phyloP scores from a whole-genome alignment of 2,113 vertebrate species.

The Caretta caretta region DNA sequence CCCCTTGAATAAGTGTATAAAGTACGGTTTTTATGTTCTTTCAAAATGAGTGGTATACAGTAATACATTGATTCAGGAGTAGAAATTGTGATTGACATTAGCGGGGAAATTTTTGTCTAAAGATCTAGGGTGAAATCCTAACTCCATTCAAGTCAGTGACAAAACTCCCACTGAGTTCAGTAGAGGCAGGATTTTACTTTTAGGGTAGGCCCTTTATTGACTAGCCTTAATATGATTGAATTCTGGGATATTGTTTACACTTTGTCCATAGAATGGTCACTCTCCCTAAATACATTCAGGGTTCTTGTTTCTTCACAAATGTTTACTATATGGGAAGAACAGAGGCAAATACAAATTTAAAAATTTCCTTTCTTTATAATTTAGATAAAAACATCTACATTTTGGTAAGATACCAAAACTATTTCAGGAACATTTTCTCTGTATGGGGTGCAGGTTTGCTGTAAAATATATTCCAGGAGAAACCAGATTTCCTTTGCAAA shows the following conservation, averaged over 20 bases:
- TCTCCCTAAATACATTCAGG: not conserved
- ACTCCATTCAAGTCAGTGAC: not conserved
- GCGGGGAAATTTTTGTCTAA: slow-evolving; percentile 17
- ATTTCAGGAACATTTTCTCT: not conserved
- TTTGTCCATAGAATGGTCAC: rapidly evolving
- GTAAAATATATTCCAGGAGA: not conserved
- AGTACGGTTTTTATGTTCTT: not conserved
- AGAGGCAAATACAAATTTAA: not conserved
- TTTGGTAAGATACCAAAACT: not conserved
- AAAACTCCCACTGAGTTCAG: not conserved
- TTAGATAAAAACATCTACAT: not conserved
- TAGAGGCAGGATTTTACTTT: rapidly evolving
- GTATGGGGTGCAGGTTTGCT: not conserved
- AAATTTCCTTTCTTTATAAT: rapidly evolving
- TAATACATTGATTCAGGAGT: rapidly evolving
- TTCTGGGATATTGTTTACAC: rapidly evolving
- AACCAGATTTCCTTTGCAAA: not conserved
- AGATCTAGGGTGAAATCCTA: not conserved
- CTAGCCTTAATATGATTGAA: rapidly evolving
- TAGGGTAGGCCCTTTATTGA: rapidly evolving
- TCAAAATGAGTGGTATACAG: not conserved
- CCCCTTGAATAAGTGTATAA: not conserved
- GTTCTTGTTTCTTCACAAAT: not conserved
- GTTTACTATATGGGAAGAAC: no score
- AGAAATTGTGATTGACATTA: not conserved